Conservation (phyloP, 2,113 vertebrate genomes). For the Monopterus albus region DNA sequence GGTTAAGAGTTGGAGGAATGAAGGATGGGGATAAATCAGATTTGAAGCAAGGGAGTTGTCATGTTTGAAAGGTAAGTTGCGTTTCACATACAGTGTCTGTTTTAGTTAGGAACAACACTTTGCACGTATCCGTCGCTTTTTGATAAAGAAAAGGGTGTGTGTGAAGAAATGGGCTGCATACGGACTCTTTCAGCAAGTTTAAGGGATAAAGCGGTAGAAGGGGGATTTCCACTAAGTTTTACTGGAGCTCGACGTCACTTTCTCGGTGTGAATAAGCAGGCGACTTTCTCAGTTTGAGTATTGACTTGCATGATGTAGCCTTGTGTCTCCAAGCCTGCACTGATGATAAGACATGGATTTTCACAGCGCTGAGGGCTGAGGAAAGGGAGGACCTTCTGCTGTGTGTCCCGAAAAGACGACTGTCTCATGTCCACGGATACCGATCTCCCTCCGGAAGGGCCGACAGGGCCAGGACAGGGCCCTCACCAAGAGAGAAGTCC, state of each 20-base stretch:
- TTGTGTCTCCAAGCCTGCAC: constrained; percentile 32
- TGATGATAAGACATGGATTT: constrained; percentile 61
- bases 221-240: constrained; percentile 75
- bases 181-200: constrained; percentile 39
- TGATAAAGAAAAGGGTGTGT: neutral
- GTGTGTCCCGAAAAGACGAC: constrained; percentile 77
- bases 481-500: constrained; percentile 81
- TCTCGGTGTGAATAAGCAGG: constrained; percentile 35
- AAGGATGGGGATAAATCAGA: constrained; percentile 62
- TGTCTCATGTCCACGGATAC: constrained; percentile 94
- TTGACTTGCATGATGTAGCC: constrained; percentile 25
- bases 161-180: constrained; percentile 23
- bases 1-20: constrained; percentile 26
- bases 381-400: constrained; percentile 61
- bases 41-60: constrained; percentile 75
- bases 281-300: constrained; percentile 30
- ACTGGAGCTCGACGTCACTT: constrained; percentile 75
- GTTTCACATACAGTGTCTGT: constrained; percentile 12
- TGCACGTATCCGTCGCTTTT: neutral
- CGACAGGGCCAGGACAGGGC: constrained; percentile 83
- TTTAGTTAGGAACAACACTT: neutral
- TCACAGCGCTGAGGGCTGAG: constrained; percentile 80
- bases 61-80: constrained; percentile 82
- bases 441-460: constrained; percentile 86
- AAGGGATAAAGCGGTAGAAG: constrained; percentile 24